Evolutionary conservation across 2,113 vertebrate genomes (phyloP).

Genomic region (Leucoraja erinaceus): DNA sequence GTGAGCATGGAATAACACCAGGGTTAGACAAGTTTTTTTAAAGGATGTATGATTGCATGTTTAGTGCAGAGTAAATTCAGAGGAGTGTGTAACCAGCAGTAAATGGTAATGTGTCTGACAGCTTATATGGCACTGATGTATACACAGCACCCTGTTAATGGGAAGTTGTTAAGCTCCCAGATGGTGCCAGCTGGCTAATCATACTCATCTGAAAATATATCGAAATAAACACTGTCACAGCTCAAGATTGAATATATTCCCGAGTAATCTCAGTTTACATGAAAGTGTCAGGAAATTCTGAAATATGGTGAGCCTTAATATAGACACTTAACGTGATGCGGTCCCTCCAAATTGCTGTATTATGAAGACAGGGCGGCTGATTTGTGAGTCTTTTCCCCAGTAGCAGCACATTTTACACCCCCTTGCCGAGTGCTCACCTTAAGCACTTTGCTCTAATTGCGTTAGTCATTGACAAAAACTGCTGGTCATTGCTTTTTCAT

Average conservation of each 20-base stretch:
- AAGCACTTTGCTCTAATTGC: conserved; percentile 22
- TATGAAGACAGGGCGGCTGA: conserved; percentile 3
- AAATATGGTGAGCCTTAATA: conserved; percentile 4
- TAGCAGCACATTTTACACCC: not conserved
- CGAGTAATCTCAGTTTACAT: conserved; percentile 30
- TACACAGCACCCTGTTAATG: conserved; percentile 35
- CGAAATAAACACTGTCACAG: conserved; percentile 35
- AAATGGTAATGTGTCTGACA: conserved; percentile 36
- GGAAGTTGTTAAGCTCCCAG: conserved; percentile 38
- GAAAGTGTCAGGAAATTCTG: conserved; percentile 27
- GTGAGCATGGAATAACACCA: not conserved
- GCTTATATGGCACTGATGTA: conserved; percentile 30
- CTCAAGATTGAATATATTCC: conserved; percentile 33
- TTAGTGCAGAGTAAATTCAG: conserved; percentile 33
- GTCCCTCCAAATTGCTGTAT: not conserved
- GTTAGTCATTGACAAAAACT: not conserved
- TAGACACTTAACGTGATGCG: not conserved
- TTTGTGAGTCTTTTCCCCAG: not conserved
- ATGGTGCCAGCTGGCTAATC: conserved; percentile 38
- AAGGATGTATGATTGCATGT: not conserved
- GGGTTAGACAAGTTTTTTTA: not conserved
- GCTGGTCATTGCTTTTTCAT: not conserved
- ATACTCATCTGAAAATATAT: conserved; percentile 34
- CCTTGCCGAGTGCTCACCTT: not conserved
- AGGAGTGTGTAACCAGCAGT: conserved; percentile 7